A percentile compares a stretch with the other conserved stretches of the same genome.
Evolutionary conservation across 2,888 invertebrate species (phyloP).

Genomic region (Anoplius nigerrimus): DNA sequence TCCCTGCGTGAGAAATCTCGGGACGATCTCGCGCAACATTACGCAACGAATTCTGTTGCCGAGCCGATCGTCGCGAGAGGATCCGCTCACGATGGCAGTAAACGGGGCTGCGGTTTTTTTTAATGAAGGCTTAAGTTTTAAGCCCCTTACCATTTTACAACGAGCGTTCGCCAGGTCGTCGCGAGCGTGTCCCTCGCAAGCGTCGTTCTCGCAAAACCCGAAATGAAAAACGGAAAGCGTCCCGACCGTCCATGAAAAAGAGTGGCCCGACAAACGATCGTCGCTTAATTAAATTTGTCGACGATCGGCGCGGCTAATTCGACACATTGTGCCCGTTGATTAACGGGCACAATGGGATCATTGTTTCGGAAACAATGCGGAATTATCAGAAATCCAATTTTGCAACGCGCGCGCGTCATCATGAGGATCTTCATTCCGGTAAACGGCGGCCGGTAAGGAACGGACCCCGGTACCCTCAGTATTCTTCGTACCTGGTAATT

Average conservation of each 20-base stretch:
- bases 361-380: conserved; percentile 11
- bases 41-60: conserved; percentile 9
- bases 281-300: conserved; percentile 23
- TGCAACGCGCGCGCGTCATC: background rate
- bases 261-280: conserved; percentile 5
- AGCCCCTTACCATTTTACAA: conserved; percentile 35
- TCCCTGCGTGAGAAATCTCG: background rate
- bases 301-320: background rate
- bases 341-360: conserved; percentile 18
- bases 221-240: background rate
- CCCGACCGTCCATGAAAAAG: background rate
- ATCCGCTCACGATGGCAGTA: conserved; percentile 25
- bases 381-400: conserved; percentile 26
- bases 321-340: background rate
- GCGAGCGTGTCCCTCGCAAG: background rate
- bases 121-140: conserved; percentile 21
- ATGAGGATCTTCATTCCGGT: no score
- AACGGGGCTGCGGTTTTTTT: conserved; percentile 23
- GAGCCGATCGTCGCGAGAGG: background rate
- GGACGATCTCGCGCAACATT: background rate
- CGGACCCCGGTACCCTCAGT: conserved; percentile 14
- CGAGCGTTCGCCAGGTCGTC: conserved; percentile 3
- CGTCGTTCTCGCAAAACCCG: background rate
- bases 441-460: background rate
- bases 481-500: conserved; percentile 61